Evolutionary conservation across 2,888 invertebrate species (phyloP), one percentile per base, ranked within the genome.

Genomic region (Acanthococcus lagerstroemiae): DNA sequence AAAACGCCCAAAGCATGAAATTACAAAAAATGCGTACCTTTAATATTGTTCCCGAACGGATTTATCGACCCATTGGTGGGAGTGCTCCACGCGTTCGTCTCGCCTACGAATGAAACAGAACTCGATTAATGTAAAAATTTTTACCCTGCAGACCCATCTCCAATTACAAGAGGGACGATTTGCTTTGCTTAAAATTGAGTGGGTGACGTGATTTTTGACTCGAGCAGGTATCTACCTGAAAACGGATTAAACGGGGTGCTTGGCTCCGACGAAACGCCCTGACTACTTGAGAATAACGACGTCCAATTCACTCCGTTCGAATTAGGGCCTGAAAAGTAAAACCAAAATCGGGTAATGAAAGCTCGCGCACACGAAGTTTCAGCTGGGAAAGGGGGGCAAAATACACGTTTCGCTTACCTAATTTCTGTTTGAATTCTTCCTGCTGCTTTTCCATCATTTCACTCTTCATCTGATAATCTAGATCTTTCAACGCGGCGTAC

Each of bases 401-500:
- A 9, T 1, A 37, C 12, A 2, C 12, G n/a, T 12, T 24, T 24
- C 9, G 9, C 55, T 55, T 55, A 55, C 55, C 21, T 56, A 66
- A 21, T 45, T 56, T 66, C 30, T 66, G 57, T 2, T 57, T 27
- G 30, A 66, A n/a, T 12, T 66, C 56, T 50, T 66, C 55, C 22
- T 66, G 55, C 19, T 66, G 66, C 30, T 66, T 66, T n/a, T 66
- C 66, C 19, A 66, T 46, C 55, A 67, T 63, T 68, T 74, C 74
- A 58, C 71, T 72, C 70, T 81, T 81, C 78, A 83, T 82, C 68
- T 81, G 74, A 55, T 79, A 81, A 74, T 95, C 95, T 73, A 96
- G 82, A 79, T 95, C 95, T 77, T 95, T 93, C 68, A 96, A 82
- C 58, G 95, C 95, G 70, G 95, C 95, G 79, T 96, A 96, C 71